phyloP scores from a whole-genome alignment of 1,140 invertebrate species.

The Brachionus asplanchnoidis region DNA sequence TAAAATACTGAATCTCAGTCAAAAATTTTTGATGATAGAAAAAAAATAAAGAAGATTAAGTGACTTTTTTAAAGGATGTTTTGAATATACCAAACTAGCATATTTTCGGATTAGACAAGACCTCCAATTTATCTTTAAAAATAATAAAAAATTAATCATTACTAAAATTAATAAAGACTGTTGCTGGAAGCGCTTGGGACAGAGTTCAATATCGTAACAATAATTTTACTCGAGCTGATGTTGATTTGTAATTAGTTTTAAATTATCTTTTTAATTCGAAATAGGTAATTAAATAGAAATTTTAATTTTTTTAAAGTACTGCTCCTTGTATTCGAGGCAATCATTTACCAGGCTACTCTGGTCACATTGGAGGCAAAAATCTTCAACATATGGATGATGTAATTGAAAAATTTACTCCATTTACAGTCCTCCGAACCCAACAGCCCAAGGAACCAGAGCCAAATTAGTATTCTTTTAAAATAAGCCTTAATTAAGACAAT shows the following conservation, averaged over 20 bases:
- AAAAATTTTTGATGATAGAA: no score
- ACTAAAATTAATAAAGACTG: not conserved
- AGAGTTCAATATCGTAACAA: not conserved
- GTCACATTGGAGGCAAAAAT: constrained; percentile 10
- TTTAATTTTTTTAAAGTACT: constrained; percentile 15
- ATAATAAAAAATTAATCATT: no score
- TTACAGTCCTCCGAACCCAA: constrained; percentile 22
- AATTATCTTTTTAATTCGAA: not conserved
- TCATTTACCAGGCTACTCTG: constrained; percentile 34
- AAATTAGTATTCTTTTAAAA: constrained; percentile 23
- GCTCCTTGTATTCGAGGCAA: not conserved
- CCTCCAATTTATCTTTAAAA: no score
- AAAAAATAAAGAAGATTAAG: no score
- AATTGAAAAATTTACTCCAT: constrained; percentile 11
- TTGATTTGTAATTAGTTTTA: not conserved
- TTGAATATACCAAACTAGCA: no score
- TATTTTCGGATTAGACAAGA: no score
- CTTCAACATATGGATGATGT: constrained; percentile 1
- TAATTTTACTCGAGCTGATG: not conserved
- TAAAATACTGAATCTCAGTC: no score
- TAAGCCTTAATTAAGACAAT: not conserved
- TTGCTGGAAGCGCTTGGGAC: constrained; percentile 25
- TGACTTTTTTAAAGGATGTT: no score
- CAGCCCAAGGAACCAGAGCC: constrained; percentile 34
- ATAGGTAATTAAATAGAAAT: no score